Conservation (phyloP, 1,140 invertebrate genomes). For the Andricus grossulariae region DNA sequence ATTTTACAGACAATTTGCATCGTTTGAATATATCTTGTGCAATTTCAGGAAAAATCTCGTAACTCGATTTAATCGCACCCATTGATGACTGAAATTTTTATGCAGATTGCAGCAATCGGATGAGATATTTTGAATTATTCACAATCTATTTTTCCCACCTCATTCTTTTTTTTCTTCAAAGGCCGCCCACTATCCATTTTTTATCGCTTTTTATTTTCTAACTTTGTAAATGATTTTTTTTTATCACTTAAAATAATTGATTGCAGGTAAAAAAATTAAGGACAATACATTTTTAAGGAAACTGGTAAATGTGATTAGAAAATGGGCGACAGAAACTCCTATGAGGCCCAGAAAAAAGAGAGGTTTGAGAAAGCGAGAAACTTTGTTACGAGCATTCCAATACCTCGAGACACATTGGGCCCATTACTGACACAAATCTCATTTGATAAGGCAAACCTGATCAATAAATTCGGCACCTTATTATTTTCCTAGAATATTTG, state of each 20-base stretch:
- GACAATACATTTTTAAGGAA: neutral
- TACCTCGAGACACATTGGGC: constrained; percentile 33
- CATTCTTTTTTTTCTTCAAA: neutral
- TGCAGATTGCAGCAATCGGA: constrained; percentile 17
- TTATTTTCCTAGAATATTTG: neutral
- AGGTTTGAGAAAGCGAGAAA: constrained; percentile 58
- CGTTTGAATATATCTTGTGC: constrained; percentile 20
- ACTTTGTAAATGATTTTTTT: neutral
- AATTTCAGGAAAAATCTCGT: constrained; percentile 11
- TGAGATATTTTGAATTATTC: constrained; percentile 2
- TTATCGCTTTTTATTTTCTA: neutral
- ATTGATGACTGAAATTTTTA: neutral
- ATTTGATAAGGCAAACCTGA: neutral
- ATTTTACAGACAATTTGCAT: constrained; percentile 4
- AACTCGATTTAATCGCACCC: constrained; percentile 21
- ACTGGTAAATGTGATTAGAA: constrained; percentile 42
- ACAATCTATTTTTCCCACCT: neutral
- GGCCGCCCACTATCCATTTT: neutral
- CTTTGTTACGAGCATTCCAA: constrained; percentile 53
- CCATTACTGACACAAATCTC: neutral
- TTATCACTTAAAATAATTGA: neutral
- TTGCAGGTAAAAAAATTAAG: neutral
- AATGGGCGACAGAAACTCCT: constrained; percentile 55
- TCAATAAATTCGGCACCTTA: neutral
- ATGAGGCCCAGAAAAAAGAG: constrained; percentile 46